These are phyloP conservation scores for Pseudomyrmex flavicornis DNA, from an alignment of 1,140 invertebrate genomes.

Conservation along the genomic window DNA sequence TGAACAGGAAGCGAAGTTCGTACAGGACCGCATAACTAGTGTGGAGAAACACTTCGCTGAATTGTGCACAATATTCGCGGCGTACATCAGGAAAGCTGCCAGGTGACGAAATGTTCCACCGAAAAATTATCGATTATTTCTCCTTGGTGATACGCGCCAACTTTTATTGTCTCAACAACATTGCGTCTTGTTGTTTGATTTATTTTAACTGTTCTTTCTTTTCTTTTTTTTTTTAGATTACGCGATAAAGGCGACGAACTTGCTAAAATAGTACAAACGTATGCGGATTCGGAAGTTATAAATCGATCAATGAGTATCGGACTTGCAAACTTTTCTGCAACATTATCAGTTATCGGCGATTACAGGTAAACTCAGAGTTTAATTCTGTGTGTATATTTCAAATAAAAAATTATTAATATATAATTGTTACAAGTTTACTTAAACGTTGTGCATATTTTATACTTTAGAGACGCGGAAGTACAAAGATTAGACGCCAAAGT, in stretches of 20 bases:
- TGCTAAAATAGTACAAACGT: slow-evolving; percentile 88
- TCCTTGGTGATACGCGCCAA: background rate
- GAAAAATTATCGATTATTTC: slow-evolving; percentile 65
- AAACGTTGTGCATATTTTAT: background rate
- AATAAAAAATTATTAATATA: slow-evolving; percentile 1
- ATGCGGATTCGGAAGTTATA: slow-evolving; percentile 88
- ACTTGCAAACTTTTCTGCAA: slow-evolving; percentile 88
- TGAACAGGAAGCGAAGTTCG: slow-evolving; percentile 90
- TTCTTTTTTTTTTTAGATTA: slow-evolving; percentile 83
- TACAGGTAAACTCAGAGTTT: slow-evolving; percentile 84
- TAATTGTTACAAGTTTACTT: background rate
- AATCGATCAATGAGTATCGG: slow-evolving; percentile 88
- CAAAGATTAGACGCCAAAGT: slow-evolving; percentile 90
- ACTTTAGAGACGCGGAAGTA: slow-evolving; percentile 87
- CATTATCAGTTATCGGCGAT: slow-evolving; percentile 89
- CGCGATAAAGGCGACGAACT: slow-evolving; percentile 90
- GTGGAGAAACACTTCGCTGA: slow-evolving; percentile 90
- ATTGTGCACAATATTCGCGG: slow-evolving; percentile 88
- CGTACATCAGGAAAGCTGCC: slow-evolving; percentile 89
- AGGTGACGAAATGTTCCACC: slow-evolving; percentile 82
- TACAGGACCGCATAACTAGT: slow-evolving; percentile 89
- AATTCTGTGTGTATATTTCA: background rate
- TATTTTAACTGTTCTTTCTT: too few species aligned
- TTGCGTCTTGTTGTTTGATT: background rate
- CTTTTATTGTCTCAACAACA: background rate